Evolutionary conservation across 2,113 vertebrate genomes (phyloP).

Genomic region (Polypterus senegalus): DNA sequence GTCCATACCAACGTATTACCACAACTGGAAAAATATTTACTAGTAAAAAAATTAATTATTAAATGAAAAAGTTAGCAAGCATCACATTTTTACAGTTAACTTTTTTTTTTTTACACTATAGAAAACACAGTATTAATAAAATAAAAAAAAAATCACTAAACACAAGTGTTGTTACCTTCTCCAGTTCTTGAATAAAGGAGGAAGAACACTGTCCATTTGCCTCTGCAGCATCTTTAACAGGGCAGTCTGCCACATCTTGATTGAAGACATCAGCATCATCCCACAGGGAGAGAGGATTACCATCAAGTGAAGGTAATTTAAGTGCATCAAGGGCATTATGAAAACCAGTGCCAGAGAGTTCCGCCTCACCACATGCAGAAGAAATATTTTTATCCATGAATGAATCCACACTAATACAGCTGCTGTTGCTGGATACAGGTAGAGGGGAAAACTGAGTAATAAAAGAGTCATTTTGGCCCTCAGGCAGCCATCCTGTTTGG

Average conservation of each 20-base stretch:
- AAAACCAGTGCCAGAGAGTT: conserved; percentile 11
- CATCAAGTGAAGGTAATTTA: conserved; percentile 1
- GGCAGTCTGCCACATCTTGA: conserved; percentile 19
- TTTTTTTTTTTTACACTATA: background rate
- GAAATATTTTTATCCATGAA: conserved; percentile 30
- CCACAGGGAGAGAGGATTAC: background rate
- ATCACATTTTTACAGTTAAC: too few relatives aligned
- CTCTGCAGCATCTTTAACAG: conserved; percentile 10
- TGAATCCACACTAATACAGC: conserved; percentile 48
- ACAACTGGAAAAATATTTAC: background rate
- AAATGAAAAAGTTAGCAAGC: background rate
- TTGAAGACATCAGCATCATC: conserved; percentile 8
- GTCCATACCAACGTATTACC: background rate
- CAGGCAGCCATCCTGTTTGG: conserved; percentile 11
- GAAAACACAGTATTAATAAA: background rate
- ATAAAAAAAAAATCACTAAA: background rate
- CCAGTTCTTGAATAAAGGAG: conserved; percentile 60
- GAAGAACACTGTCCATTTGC: conserved; percentile 27
- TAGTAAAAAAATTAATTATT: background rate
- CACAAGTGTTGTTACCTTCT: conserved; percentile 52
- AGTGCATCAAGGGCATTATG: background rate
- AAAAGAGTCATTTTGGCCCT: conserved; percentile 39
- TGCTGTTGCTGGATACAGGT: conserved; percentile 51
- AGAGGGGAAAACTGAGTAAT: conserved; percentile 38
- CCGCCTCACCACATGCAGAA: conserved; percentile 14